Base-by-base conservation (phyloP, 2,113 vertebrate genomes). In the Mustela lutreola region DNA sequence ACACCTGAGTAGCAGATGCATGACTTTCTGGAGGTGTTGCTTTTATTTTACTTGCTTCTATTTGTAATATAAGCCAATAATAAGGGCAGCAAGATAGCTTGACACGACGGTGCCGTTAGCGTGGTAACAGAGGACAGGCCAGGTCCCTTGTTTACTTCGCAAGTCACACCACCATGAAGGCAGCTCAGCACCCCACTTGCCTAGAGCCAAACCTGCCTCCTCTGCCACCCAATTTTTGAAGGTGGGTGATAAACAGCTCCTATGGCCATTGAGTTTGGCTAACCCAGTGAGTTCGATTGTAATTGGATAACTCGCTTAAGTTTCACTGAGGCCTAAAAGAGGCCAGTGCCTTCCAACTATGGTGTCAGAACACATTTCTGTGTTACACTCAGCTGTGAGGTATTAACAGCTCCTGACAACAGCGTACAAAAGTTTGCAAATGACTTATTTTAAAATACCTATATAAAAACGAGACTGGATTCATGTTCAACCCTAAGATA, bases 241-340 rank as follows among this genome's bases (percentile, higher is more conserved):
- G 71, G 89, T 31, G 91, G 60, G 87, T 88, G 82, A 83, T 92
- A 62, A 96, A 93, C 50, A 78, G 18, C 76, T 87, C 50, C 22
- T 58, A 71, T 63, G 87, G 94, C 80, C 75, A 15, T 90, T 90
- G 92, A 79, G 21, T 95, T 84, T 97, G 50, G 56, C 85, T 92
- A 90, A 86, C 80, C 18, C 22, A n/a, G 5, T 63, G 39, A 76
- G 48, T 93, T 87, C 31, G 3, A 12, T 63, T 97, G 91, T 94
- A 94, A 97, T 93, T 95, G 88, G 85, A 93, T 81, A 91, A 89
- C 67, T 53, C 36, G 84, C 80, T 76, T 94, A 62, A 88, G 39
- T 97, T 96, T 94, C 85, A 39, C 67, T 0, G 84, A 78, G 76
- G 81, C 85, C 84, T 78, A 65, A 78, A 82, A 53, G 63, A 76